phyloP scores from a whole-genome alignment of 2,797 vertebrate genomes.

The Phoebastria nigripes region DNA sequence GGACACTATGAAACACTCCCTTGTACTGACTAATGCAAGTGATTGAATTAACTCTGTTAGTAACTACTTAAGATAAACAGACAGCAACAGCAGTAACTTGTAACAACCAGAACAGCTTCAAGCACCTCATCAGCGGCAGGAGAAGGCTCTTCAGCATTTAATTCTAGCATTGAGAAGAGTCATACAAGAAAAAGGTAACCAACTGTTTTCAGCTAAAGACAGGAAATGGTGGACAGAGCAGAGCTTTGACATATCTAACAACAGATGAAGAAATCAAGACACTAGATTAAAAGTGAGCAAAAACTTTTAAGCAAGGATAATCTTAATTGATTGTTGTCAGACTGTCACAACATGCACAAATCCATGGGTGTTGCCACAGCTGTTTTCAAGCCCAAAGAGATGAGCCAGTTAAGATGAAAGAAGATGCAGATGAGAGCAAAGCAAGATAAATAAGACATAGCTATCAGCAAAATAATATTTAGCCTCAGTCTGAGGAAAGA shows the following conservation, averaged over 20 bases:
- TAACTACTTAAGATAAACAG: neutral
- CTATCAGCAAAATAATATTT: neutral
- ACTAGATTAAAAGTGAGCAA: neutral
- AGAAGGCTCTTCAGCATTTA: neutral
- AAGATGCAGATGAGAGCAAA: neutral
- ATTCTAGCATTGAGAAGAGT: neutral
- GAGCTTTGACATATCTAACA: neutral
- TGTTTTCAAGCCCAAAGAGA: neutral
- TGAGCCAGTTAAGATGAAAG: neutral
- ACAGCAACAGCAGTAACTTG: neutral
- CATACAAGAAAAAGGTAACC: neutral
- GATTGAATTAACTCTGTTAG: neutral
- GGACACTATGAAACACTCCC: neutral
- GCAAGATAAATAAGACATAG: neutral
- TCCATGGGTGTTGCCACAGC: conserved; percentile 1
- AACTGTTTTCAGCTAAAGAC: neutral
- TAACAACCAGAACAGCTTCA: neutral
- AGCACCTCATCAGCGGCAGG: neutral
- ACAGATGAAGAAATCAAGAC: neutral
- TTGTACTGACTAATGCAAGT: neutral
- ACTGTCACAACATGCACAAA: neutral
- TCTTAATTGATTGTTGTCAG: neutral
- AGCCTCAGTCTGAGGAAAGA: neutral
- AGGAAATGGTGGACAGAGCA: neutral
- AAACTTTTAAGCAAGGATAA: neutral